Evolutionary conservation across 2,113 vertebrate species (phyloP).

Genomic region (Ciconia stormi): DNA sequence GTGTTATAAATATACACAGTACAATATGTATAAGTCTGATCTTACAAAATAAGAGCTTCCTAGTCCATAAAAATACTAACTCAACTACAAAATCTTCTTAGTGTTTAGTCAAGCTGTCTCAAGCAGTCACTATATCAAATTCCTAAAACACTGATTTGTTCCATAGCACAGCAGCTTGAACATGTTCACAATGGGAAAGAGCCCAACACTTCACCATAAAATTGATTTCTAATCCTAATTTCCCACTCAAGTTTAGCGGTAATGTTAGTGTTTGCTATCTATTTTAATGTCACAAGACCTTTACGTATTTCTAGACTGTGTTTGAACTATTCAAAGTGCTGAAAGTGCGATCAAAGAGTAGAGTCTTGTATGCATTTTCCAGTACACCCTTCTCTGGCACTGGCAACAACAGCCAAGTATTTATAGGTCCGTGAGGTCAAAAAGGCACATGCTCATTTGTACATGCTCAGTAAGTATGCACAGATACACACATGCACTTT

Average conservation of each 20-base stretch:
- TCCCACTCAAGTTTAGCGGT: not conserved
- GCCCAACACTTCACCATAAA: constrained; percentile 12
- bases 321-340: constrained; percentile 68
- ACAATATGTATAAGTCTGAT: constrained; percentile 59
- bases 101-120: constrained; percentile 45
- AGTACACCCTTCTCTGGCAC: not conserved
- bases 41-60: constrained; percentile 70
- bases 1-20: constrained; percentile 41
- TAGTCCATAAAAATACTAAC: constrained; percentile 77
- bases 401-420: not conserved
- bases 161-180: constrained; percentile 46
- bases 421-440: not conserved
- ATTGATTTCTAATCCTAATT: not conserved
- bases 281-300: not conserved
- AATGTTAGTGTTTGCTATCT: not conserved
- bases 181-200: constrained; percentile 34
- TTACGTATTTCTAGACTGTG: not conserved
- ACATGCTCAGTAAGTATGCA: not conserved
- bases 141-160: constrained; percentile 51
- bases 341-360: constrained; percentile 29
- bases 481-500: not conserved
- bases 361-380: not conserved
- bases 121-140: constrained; percentile 54
- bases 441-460: not conserved
- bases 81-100: constrained; percentile 67